Evolutionary conservation across 2,888 invertebrate species (phyloP), one percentile per base, ranked within the genome.

Genomic region (Sicus ferrugineus): DNA sequence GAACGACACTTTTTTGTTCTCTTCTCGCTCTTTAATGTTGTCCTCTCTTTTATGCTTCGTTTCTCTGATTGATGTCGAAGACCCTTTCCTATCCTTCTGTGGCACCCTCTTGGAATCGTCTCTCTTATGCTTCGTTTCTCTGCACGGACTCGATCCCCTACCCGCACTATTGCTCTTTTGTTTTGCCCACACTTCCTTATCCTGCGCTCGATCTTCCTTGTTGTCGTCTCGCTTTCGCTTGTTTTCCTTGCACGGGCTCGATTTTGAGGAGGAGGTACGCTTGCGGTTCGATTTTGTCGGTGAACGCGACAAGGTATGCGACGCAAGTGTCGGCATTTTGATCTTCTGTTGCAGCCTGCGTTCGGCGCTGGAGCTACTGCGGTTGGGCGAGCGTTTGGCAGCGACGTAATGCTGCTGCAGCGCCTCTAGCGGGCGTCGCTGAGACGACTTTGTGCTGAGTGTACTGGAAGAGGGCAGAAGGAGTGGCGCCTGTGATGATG

Each of bases 181-280:
- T n/a, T n/a, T n/a, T n/a, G n/a, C n/a, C n/a, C n/a, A n/a, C n/a
- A n/a, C n/a, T n/a, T n/a, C n/a, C n/a, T n/a, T n/a, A n/a, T n/a
- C n/a, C n/a, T n/a, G n/a, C n/a, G n/a, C n/a, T n/a, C n/a, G n/a
- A n/a, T n/a, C n/a, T n/a, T 72, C 46, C 11, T 67, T n/a, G n/a
- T 70, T 76, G 66, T 83, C 83, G 67, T 84, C 81, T 74, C 84
- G 84, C 83, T 85, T 85, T 75, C 84, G 80, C 70, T 83, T 84
- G 73, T 85, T 85, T 58, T 85, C 85, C 76, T 86, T 86, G 74
- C 82, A 85, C 1, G 85, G 83, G 76, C 84, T 85, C 52, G 83
- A 84, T 72, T 83, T 83, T 38, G 82, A 81, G 70, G 84, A 85
- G 56, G 83, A 80, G 73, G 82, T 83, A 61, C 85, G 81, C 72